Percentiles rank a stretch among this genome's conserved stretches.
phyloP scores from a whole-genome alignment of 2,113 vertebrate species.

The Clupea harengus region DNA sequence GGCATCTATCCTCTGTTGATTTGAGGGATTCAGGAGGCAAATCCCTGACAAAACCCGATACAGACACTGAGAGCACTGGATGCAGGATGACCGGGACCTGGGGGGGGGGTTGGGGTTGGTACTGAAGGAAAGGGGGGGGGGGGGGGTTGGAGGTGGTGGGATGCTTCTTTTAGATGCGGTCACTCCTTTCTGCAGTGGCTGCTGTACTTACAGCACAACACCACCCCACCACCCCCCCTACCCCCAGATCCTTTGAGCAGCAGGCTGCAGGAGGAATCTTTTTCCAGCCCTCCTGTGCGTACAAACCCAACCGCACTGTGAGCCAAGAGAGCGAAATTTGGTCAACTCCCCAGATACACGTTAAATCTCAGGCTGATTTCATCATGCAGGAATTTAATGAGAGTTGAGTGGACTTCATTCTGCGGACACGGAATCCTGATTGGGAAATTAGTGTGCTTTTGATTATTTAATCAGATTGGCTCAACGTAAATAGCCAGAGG shows the following conservation, averaged over 20 bases:
- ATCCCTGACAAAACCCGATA: conserved; percentile 69
- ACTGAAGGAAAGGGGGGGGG: background rate
- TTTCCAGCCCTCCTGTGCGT: background rate
- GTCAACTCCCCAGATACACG: conserved; percentile 30
- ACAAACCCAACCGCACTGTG: conserved; percentile 15
- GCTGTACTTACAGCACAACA: background rate
- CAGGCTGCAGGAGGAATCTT: conserved; percentile 16
- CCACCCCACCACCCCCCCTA: background rate
- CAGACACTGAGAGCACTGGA: conserved; percentile 53
- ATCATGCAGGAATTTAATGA: conserved; percentile 25
- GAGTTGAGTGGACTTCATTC: conserved; percentile 24
- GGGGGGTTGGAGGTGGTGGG: conserved; percentile 20
- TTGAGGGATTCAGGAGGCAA: conserved; percentile 72
- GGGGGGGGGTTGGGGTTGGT: background rate
- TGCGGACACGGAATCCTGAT: conserved; percentile 20
- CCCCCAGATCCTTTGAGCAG: background rate
- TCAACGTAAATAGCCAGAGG: conserved; percentile 26
- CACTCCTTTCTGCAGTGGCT: conserved; percentile 19
- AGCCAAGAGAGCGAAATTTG: conserved; percentile 27
- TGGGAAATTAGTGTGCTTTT: conserved; percentile 25
- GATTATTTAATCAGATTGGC: conserved; percentile 33
- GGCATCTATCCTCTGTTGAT: conserved; percentile 77
- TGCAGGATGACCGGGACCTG: conserved; percentile 50
- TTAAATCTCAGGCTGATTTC: conserved; percentile 33
- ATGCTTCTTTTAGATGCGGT: conserved; percentile 21